Percentiles rank a stretch among this genome's conserved stretches.
These are phyloP conservation scores for Notarius quadriscutis DNA, from an alignment of 2,113 vertebrate species.

Conservation along the genomic window DNA sequence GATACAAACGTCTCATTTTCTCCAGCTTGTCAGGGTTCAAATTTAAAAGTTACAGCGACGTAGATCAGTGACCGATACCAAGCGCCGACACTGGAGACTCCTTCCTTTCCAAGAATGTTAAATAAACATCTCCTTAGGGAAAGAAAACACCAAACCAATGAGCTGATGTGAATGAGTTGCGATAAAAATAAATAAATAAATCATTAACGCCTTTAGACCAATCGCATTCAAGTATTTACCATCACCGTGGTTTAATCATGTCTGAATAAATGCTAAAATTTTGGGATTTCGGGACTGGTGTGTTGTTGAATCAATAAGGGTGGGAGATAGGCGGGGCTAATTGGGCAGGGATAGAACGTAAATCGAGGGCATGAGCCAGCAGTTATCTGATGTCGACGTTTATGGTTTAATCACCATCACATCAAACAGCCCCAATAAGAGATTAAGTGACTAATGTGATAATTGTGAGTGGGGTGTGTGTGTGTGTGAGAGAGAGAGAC, in stretches of 20 bases:
- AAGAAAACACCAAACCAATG: too few species aligned
- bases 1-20: neutral
- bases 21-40: neutral
- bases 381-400: neutral
- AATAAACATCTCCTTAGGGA: neutral
- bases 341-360: neutral
- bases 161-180: too few species aligned
- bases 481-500: neutral
- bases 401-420: neutral
- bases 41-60: too few species aligned
- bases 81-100: too few species aligned
- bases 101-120: neutral
- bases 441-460: neutral
- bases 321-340: neutral
- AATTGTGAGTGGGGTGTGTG: neutral
- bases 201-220: neutral
- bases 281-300: neutral
- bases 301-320: neutral
- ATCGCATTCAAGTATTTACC: neutral
- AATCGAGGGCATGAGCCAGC: neutral
- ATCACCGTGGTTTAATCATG: neutral
- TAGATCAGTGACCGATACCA: too few species aligned
- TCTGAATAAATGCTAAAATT: neutral
- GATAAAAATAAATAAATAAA: neutral
- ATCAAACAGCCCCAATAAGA: neutral